phyloP scores from a whole-genome alignment of 2,888 invertebrate species.

The Ornithoptera priamus region DNA sequence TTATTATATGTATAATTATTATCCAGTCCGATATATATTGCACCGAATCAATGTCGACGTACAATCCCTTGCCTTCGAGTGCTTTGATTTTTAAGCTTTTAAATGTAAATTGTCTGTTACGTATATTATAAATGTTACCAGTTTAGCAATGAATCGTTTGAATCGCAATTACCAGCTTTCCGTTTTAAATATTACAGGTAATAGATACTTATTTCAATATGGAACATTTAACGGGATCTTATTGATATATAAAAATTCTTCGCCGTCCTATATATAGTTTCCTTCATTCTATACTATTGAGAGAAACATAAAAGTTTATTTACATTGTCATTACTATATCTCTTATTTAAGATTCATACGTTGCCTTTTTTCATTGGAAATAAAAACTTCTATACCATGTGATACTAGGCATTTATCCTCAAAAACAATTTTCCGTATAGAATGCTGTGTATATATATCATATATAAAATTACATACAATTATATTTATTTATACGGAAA shows the following conservation, averaged over 20 bases:
- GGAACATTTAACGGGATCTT: background rate
- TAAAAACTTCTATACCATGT: background rate
- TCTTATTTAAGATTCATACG: background rate
- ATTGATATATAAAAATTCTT: background rate
- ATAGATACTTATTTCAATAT: background rate
- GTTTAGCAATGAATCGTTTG: background rate
- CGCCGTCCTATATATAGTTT: slow-evolving; percentile 1
- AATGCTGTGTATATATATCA: background rate
- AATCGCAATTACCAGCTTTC: slow-evolving; percentile 13
- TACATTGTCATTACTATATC: background rate
- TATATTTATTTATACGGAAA: background rate
- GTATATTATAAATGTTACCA: slow-evolving; percentile 10
- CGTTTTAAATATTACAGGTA: background rate
- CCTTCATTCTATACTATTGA: background rate
- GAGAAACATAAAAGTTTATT: background rate
- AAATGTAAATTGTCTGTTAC: slow-evolving; percentile 12
- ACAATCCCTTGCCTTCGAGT: slow-evolving; percentile 15
- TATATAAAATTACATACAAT: background rate
- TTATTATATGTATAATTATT: slow-evolving; percentile 1
- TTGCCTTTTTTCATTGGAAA: background rate
- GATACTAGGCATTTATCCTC: background rate
- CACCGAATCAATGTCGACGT: background rate
- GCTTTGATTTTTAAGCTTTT: slow-evolving; percentile 21
- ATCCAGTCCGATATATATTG: slow-evolving; percentile 3
- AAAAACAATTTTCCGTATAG: background rate